Evolutionary conservation across 2,888 invertebrate species (phyloP), one percentile per base, ranked within the genome.

Genomic region (Torymus texanus): DNA sequence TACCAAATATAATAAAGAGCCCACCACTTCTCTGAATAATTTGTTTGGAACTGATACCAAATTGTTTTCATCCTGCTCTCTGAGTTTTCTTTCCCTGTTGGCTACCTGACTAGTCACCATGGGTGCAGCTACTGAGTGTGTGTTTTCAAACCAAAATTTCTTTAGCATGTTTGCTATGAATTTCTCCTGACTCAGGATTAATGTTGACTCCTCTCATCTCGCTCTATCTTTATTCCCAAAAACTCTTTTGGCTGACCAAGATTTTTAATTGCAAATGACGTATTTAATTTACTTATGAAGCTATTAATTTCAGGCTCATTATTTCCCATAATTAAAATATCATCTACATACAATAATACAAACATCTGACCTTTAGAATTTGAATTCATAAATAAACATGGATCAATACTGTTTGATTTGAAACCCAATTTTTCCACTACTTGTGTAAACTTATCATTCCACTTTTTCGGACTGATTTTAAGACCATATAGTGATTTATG

Each of bases 1-100:
- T 2, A 83, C 81, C 18, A 83, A 61, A 79, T 84, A 85, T 59
- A 83, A 21, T 21, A 21, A 21, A 2, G 21, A 21, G 21, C 21
- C 21, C 21, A 21, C 21, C 21, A 21, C 21, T 21, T 21, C 21
- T 21, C 21, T 21, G 21, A 21, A 21, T 2, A 21, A 21, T 21
- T 2, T 2, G 21, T 21, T 21, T 21, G 21, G 21, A 21, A 21
- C 21, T 21, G 21, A 21, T 21, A 21, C 2, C 21, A 21, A 21
- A 21, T 21, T 56, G 14, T 67, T 2, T 14, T 18, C 53, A 21
- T 11, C 18, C 24, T 67, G 13, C 21, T 55, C 55, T 21, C 67
- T 5, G 2, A 13, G 12, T 55, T 53, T 67, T 55, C 67, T 18
- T 1, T 18, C 2, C 18, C n/a, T 11, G 13, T 55, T 53, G 3